Conservation (phyloP, 1,140 invertebrate species). For the Dendroctonus ponderosae region DNA sequence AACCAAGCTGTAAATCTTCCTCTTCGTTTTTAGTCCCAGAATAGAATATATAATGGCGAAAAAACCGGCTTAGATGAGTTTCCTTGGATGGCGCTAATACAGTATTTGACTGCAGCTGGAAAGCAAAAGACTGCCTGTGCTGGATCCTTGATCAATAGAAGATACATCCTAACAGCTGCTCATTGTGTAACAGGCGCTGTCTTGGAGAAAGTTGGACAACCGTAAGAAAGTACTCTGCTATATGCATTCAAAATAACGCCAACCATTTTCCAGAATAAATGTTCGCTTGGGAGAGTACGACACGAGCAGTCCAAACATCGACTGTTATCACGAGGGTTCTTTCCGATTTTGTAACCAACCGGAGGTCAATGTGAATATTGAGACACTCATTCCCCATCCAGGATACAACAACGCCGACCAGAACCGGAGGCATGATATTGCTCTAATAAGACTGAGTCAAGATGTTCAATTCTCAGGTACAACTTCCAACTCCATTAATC, state of each 20-base stretch:
- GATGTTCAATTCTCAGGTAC: slow-evolving; percentile 41
- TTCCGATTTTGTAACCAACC: slow-evolving; percentile 41
- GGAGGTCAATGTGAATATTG: slow-evolving; percentile 43
- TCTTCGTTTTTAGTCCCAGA: slow-evolving; percentile 33
- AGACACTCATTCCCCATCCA: slow-evolving; percentile 41
- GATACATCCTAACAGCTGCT: slow-evolving; percentile 58
- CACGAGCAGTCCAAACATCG: slow-evolving; percentile 52
- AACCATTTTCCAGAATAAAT: slow-evolving; percentile 49
- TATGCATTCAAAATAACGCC: not conserved
- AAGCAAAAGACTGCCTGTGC: slow-evolving; percentile 53
- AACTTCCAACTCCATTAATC: not conserved
- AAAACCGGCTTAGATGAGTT: slow-evolving; percentile 58
- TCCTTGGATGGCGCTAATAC: slow-evolving; percentile 71
- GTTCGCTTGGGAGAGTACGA: slow-evolving; percentile 66
- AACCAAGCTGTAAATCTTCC: not conserved
- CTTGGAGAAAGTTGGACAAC: slow-evolving; percentile 36
- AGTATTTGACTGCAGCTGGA: slow-evolving; percentile 54
- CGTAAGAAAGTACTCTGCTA: slow-evolving; percentile 37
- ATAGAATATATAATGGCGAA: slow-evolving; percentile 54
- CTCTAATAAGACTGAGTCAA: slow-evolving; percentile 40
- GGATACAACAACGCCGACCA: slow-evolving; percentile 35
- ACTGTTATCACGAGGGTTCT: slow-evolving; percentile 53
- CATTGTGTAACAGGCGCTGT: slow-evolving; percentile 54
- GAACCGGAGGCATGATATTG: slow-evolving; percentile 45
- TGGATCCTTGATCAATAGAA: slow-evolving; percentile 52